These are phyloP conservation scores for Megaustenia siamemsis DNA, from an alignment of 2,888 invertebrate genomes.

Conservation along the genomic window DNA sequence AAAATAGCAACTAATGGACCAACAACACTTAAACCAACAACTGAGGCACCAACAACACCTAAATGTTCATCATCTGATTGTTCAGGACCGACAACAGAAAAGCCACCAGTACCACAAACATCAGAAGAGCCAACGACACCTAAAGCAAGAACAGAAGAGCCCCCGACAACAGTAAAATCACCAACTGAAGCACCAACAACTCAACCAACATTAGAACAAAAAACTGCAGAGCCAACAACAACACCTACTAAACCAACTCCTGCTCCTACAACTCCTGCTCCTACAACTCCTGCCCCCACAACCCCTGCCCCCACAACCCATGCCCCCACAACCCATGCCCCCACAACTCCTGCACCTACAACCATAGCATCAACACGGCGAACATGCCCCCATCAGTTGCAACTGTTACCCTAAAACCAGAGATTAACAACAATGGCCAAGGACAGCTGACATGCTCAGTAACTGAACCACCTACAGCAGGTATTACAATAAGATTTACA, in stretches of 20 bases:
- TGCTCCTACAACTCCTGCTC: constrained; percentile 53
- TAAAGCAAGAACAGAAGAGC: neutral
- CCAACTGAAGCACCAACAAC: neutral
- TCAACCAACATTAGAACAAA: neutral
- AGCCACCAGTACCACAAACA: neutral
- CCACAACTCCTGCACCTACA: constrained; percentile 57
- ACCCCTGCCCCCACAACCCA: constrained; percentile 54
- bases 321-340: constrained; percentile 53
- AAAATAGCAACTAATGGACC: neutral
- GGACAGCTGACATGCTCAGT: constrained; percentile 58
- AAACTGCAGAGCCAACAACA: neutral
- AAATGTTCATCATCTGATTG: neutral
- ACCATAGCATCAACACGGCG: constrained; percentile 52
- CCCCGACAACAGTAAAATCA: neutral
- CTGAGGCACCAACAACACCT: neutral
- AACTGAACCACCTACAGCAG: constrained; percentile 56
- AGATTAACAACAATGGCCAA: constrained; percentile 53
- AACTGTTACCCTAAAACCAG: constrained; percentile 12
- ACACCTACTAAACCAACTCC: constrained; percentile 42
- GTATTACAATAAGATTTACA: constrained; percentile 48
- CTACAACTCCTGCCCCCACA: constrained; percentile 56
- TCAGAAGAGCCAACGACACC: neutral
- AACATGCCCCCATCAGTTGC: constrained; percentile 26
- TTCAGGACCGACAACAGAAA: neutral
- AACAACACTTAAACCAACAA: neutral